These are phyloP conservation scores for Olivierus martensii DNA, from an alignment of 1,140 invertebrate species.

Conservation along the genomic window DNA sequence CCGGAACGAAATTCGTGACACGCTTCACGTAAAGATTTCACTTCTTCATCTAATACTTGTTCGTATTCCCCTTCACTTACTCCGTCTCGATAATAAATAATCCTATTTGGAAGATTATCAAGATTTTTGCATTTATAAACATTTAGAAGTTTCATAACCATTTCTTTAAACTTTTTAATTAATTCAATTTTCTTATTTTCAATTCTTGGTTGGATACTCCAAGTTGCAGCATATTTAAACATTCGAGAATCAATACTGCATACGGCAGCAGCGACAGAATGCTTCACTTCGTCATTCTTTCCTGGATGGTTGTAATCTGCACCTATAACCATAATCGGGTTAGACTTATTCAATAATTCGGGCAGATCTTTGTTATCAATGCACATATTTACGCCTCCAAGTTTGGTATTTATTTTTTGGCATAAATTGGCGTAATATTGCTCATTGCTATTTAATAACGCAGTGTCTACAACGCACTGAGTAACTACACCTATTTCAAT, in stretches of 20 bases:
- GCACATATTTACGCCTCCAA: too few relatives aligned
- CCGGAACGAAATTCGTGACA: slow-evolving; percentile 29
- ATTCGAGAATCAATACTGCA: slow-evolving; percentile 12
- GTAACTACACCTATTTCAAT: too few relatives aligned
- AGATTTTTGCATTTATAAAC: slow-evolving; percentile 13
- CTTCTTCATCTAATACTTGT: slow-evolving; percentile 21
- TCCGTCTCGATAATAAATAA: slow-evolving; percentile 34
- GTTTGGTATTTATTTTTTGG: too few relatives aligned
- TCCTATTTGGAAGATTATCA: slow-evolving; percentile 23
- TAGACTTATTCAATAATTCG: too few relatives aligned
- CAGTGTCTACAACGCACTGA: too few relatives aligned
- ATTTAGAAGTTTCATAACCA: slow-evolving; percentile 43
- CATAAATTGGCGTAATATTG: too few relatives aligned
- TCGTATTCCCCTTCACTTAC: slow-evolving; percentile 35
- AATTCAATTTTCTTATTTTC: slow-evolving; percentile 10
- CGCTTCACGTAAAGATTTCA: slow-evolving; percentile 14
- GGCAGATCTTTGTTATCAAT: too few relatives aligned
- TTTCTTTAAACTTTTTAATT: slow-evolving; percentile 44
- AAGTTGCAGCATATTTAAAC: slow-evolving; percentile 9
- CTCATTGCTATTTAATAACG: too few relatives aligned
- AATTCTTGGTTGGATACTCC: slow-evolving; percentile 12
- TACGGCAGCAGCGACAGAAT: slow-evolving; percentile 62
- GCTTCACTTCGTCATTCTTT: slow-evolving; percentile 47
- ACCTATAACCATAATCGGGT: too few relatives aligned
- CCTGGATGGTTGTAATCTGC: too few relatives aligned